Base-by-base conservation (phyloP, 2,888 invertebrate genomes). In the Netelia fuscicornis region DNA sequence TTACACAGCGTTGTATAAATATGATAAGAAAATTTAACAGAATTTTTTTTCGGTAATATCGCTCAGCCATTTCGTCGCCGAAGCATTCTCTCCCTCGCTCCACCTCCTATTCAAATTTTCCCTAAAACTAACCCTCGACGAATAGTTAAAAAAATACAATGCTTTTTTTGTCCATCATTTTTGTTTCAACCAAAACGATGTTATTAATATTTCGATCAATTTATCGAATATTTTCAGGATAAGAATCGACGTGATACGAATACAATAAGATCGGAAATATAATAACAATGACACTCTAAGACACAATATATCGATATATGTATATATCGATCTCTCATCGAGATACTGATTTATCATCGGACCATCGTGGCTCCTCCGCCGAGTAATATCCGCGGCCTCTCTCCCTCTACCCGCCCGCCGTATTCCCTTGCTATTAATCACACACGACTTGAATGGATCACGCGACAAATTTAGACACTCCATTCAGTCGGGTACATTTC, bases 401-500 rank as follows among this genome's bases (percentile, higher is more conserved):
- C 23, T n/a, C 20, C 6, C 37, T 20, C 68, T 23, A 17, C 37
- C 25, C 37, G 0, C 17, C 3, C 23, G 17, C 30, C 60, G n/a
- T 56, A 58, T 30, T 56, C 67, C 17, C 30, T 58, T n/a, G 56
- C 44, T 62, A 81, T 83, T 78, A 81, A 81, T 78, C 68, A 70
- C 64, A 65, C 25, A 65, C 25, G 20, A 70, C 62, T 71, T 68
- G 74, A 77, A 81, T 75, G 75, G 60, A 84, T 86, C 81, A 81
- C 74, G 74, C 70, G 70, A 86, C 62, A 48, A 78, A 86, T 78
- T 67, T 44, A 71, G 58, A 78, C 25, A 13, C 42, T 37, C 60
- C 13, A 52, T 37, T 67, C 67, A 5, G 30, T 77, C 81, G 75
- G 70, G 86, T 86, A 86, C 30, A 84, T 86, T 86, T 86, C 86